phyloP scores from a whole-genome alignment of 2,888 invertebrate genomes.

The Drosophila rellima region DNA sequence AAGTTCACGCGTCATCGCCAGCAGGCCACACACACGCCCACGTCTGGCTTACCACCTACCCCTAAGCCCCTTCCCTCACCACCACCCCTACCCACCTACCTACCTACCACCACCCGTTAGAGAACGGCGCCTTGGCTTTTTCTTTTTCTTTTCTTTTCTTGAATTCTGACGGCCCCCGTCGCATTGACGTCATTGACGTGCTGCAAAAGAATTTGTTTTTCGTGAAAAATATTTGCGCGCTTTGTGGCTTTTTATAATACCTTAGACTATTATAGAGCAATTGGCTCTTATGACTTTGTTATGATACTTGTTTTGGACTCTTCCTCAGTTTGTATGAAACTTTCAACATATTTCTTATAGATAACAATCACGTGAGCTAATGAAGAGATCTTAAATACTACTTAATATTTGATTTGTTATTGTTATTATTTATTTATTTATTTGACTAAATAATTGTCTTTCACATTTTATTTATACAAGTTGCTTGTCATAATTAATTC shows the following conservation, averaged over 20 bases:
- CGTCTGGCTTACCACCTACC: slow-evolving; percentile 5
- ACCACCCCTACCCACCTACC: no score
- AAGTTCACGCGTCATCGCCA: slow-evolving; percentile 80
- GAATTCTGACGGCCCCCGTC: slow-evolving; percentile 66
- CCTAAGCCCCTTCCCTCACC: neutral
- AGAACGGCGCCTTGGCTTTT: slow-evolving; percentile 40
- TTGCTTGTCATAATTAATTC: no score
- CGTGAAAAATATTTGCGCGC: slow-evolving; percentile 73
- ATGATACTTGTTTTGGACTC: slow-evolving; percentile 35
- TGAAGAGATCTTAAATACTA: neutral
- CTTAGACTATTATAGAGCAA: slow-evolving; percentile 30
- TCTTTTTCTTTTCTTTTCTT: slow-evolving; percentile 15
- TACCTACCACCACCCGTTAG: neutral
- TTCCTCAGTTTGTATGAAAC: slow-evolving; percentile 2
- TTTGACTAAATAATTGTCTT: neutral
- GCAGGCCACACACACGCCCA: slow-evolving; percentile 31
- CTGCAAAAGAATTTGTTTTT: slow-evolving; percentile 78
- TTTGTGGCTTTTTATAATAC: slow-evolving; percentile 57
- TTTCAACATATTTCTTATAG: neutral
- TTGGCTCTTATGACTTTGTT: slow-evolving; percentile 41
- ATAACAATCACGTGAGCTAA: slow-evolving; percentile 3
- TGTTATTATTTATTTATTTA: no score
- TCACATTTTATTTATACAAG: no score
- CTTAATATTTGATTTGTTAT: neutral
- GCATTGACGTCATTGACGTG: slow-evolving; percentile 78